Base-by-base conservation (phyloP, 2,113 vertebrate species). In the Mormoops blainvillei region DNA sequence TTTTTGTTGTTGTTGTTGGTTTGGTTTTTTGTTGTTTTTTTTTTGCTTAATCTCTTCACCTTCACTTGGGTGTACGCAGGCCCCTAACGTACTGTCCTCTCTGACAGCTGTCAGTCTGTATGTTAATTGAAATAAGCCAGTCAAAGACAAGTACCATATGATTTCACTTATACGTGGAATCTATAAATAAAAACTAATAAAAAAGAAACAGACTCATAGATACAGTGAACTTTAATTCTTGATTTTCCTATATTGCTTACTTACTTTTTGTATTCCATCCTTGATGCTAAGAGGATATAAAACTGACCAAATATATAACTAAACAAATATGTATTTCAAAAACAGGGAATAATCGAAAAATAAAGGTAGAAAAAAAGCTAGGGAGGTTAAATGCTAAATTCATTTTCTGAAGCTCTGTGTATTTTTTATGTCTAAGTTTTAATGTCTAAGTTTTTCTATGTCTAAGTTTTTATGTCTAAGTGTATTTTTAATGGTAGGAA, bases 371-470 rank as follows among this genome's bases (percentile, higher is more conserved):
- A 67, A 91, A 80, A 90, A 45, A 54, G n/a, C 20, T 10, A 77
- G n/a, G 36, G 38, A 76, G 26, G 24, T 77, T 94, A 41, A 43
- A 80, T 81, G 81, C 52, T 24, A 67, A 82, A 92, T 94, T 84
- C 18, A 45, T 94, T 92, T 33, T 90, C 58, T 8, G 43, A 90
- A 96, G 58, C 13, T 80, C 26, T 73, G 19, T 67, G 7, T 89
- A 67, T 89, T 97, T 95, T 90, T 80, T 61, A 92, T 86, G 76
- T 63, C 61, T 22, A 43, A 63, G 50, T 89, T 95, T n/a, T n/a
- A n/a, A 92, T 86, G 76, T 63, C 61, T 22, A 43, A 63, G 50
- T 89, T 89, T 97, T 95, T 90, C 84, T 61, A 92, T 86, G 76
- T 63, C 61, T 22, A 43, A 63, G 50, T n/a, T n/a, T n/a, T n/a